Evolutionary conservation across 2,113 vertebrate species (phyloP).

Genomic region (Apaloderma vittatum): DNA sequence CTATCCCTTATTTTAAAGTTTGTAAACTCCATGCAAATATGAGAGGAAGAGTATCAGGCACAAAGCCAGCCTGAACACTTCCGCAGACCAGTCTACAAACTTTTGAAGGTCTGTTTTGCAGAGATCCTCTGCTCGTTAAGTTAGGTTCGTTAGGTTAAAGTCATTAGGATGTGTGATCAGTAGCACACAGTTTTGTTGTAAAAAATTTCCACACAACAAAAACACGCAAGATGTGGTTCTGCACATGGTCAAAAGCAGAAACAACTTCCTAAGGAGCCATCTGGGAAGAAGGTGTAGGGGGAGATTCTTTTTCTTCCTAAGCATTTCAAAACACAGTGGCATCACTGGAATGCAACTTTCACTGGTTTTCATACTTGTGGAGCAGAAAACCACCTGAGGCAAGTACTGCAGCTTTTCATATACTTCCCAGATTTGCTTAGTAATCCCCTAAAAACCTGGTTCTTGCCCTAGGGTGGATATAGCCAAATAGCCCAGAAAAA

Average conservation of each 20-base stretch:
- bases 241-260: not conserved
- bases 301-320: not conserved
- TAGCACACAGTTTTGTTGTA: not conserved
- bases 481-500: not conserved
- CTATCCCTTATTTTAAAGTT: not conserved
- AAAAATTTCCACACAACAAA: not conserved
- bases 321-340: not conserved
- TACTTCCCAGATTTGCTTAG: not conserved
- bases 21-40: not conserved
- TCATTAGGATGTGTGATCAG: not conserved
- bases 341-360: conserved; percentile 15
- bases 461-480: not conserved
- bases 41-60: not conserved
- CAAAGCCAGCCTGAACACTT: not conserved
- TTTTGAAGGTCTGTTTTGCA: not conserved
- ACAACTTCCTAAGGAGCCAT: not conserved
- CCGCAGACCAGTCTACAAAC: not conserved
- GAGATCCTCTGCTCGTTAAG: not conserved
- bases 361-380: not conserved
- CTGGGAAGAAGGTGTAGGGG: not conserved
- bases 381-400: not conserved
- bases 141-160: not conserved
- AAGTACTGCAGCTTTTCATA: not conserved
- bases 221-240: not conserved
- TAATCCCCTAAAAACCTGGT: not conserved